Percentiles rank a stretch among this genome's conserved stretches.
phyloP scores from a whole-genome alignment of 2,113 vertebrate genomes.

The Brachirus orientalis region DNA sequence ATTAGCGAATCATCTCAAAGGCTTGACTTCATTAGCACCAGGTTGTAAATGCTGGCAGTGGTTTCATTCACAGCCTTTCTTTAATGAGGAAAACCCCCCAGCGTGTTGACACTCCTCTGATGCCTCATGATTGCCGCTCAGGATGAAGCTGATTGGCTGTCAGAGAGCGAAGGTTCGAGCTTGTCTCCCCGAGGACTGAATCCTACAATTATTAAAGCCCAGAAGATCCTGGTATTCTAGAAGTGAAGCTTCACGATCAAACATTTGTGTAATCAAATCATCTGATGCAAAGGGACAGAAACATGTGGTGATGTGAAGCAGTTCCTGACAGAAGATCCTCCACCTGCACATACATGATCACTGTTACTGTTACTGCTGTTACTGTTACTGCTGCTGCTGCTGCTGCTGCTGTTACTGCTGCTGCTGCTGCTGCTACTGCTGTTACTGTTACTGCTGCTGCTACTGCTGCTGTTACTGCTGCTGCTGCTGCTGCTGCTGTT shows the following conservation, averaged over 20 bases:
- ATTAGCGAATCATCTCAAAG: constrained; percentile 63
- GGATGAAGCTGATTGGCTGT: constrained; percentile 62
- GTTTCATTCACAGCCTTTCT: constrained; percentile 65
- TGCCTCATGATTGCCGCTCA: constrained; percentile 40
- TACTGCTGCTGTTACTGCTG: too few species aligned
- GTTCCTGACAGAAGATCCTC: too few species aligned
- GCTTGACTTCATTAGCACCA: constrained; percentile 66
- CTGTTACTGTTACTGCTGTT: too few species aligned
- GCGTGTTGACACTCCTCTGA: constrained; percentile 63
- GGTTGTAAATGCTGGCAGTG: constrained; percentile 57
- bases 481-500: too few species aligned
- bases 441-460: too few species aligned
- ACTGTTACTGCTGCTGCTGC: too few species aligned
- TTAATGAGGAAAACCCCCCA: constrained; percentile 71
- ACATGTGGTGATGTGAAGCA: too few species aligned
- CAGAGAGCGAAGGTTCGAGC: constrained; percentile 21
- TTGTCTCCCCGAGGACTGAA: constrained; percentile 46
- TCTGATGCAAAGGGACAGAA: too few species aligned
- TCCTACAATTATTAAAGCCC: constrained; percentile 59
- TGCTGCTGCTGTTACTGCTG: too few species aligned
- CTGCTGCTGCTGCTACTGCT: too few species aligned
- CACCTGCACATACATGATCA: too few species aligned
- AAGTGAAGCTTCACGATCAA: constrained; percentile 65
- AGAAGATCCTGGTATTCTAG: constrained; percentile 54
- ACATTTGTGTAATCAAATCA: constrained; percentile 59